phyloP scores from a whole-genome alignment of 1,140 invertebrate genomes.

The Saxidomus purpurata region DNA sequence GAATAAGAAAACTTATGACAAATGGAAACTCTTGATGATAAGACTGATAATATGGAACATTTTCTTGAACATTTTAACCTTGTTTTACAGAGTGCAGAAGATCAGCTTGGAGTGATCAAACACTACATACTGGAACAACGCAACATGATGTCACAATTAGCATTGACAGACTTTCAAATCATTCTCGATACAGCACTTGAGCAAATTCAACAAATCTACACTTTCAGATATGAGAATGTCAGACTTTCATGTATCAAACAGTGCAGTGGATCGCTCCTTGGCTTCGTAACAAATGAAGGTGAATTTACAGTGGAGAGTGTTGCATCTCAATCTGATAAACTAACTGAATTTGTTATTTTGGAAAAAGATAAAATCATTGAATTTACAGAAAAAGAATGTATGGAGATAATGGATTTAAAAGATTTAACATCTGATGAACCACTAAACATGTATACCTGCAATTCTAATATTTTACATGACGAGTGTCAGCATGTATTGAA shows the following conservation, averaged over 20 bases:
- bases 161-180: not conserved
- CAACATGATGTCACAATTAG: not conserved
- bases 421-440: not conserved
- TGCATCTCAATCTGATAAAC: not conserved
- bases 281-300: not conserved
- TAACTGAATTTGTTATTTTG: slow-evolving; percentile 16
- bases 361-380: slow-evolving; percentile 31
- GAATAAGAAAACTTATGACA: too few species aligned
- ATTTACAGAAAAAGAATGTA: not conserved
- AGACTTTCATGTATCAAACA: not conserved
- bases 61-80: not conserved
- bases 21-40: too few species aligned
- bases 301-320: not conserved
- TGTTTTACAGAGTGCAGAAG: not conserved
- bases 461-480: not conserved
- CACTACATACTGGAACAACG: not conserved
- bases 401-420: not conserved
- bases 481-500: slow-evolving; percentile 5
- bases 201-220: slow-evolving; percentile 1
- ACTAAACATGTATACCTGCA: not conserved
- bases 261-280: not conserved
- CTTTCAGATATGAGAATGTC: too few species aligned
- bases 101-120: slow-evolving; percentile 5
- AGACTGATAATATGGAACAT: not conserved
- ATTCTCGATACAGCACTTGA: not conserved